phyloP scores from a whole-genome alignment of 2,888 invertebrate genomes.

The Leptopterna dolabrata region DNA sequence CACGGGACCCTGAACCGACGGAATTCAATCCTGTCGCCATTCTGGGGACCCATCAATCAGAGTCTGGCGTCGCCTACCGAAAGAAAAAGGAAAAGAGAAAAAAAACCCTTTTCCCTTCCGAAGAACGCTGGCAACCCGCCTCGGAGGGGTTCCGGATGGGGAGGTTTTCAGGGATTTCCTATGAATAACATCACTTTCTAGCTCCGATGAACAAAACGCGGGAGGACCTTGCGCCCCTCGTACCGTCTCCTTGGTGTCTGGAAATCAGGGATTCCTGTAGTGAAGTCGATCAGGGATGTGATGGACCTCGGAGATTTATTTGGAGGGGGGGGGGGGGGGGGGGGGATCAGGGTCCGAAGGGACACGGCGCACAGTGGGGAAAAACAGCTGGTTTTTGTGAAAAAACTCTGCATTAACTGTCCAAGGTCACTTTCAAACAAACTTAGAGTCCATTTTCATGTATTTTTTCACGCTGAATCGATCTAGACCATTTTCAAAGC shows the following conservation, averaged over 20 bases:
- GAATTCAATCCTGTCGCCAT: conserved; percentile 31
- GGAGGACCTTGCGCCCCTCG: neutral
- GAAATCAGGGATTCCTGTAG: neutral
- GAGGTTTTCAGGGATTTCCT: conserved; percentile 17
- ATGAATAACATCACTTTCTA: conserved; percentile 43
- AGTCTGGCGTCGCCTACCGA: conserved; percentile 5
- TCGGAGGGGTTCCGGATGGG: neutral
- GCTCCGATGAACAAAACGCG: neutral
- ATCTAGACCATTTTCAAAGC: too few species aligned
- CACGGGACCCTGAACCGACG: neutral
- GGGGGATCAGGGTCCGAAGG: too few species aligned
- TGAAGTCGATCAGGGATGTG: neutral
- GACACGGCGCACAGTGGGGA: too few species aligned
- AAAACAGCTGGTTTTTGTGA: too few species aligned
- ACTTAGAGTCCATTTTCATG: too few species aligned
- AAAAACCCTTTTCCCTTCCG: neutral
- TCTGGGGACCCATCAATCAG: conserved; percentile 39
- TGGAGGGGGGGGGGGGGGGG: too few species aligned
- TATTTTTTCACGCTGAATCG: too few species aligned
- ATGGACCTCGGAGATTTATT: neutral
- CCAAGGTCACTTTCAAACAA: too few species aligned
- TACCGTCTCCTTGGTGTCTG: neutral
- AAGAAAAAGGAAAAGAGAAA: neutral
- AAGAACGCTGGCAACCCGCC: neutral
- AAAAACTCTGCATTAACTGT: too few species aligned